Conservation (phyloP, 2,888 invertebrate species). For the Dioctria linearis region DNA sequence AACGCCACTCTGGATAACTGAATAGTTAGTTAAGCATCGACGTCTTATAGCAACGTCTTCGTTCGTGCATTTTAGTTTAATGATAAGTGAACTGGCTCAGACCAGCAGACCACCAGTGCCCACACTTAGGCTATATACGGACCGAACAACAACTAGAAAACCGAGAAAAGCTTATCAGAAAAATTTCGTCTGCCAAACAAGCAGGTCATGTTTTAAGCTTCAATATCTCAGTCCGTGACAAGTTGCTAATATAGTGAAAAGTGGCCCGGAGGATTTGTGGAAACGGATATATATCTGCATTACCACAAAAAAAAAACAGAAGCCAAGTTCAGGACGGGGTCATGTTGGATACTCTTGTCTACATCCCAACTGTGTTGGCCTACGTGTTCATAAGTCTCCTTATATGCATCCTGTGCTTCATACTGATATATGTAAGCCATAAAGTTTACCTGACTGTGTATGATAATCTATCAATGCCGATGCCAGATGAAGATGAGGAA, state of each 20-base stretch:
- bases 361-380: constrained; percentile 69
- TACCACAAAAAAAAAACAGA: background rate
- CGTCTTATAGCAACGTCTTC: too few relatives aligned
- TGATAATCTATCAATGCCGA: constrained; percentile 65
- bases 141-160: too few relatives aligned
- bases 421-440: constrained; percentile 68
- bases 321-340: constrained; percentile 30
- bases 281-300: background rate
- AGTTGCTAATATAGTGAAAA: background rate
- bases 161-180: too few relatives aligned
- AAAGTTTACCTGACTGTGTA: constrained; percentile 67
- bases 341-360: constrained; percentile 67
- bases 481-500: constrained; percentile 40
- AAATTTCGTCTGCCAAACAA: background rate
- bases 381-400: constrained; percentile 67
- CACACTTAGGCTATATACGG: too few relatives aligned
- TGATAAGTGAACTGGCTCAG: too few relatives aligned
- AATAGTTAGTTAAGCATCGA: too few relatives aligned
- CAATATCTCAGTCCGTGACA: background rate
- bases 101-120: too few relatives aligned
- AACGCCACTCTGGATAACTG: too few relatives aligned
- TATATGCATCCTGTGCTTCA: constrained; percentile 67
- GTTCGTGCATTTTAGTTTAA: too few relatives aligned
- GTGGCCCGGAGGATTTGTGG: background rate
- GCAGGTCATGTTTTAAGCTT: background rate